A percentile compares a stretch with the other conserved stretches of the same genome.
phyloP scores from a whole-genome alignment of 2,888 invertebrate species.

The Hirtodrosophila trivittata region DNA sequence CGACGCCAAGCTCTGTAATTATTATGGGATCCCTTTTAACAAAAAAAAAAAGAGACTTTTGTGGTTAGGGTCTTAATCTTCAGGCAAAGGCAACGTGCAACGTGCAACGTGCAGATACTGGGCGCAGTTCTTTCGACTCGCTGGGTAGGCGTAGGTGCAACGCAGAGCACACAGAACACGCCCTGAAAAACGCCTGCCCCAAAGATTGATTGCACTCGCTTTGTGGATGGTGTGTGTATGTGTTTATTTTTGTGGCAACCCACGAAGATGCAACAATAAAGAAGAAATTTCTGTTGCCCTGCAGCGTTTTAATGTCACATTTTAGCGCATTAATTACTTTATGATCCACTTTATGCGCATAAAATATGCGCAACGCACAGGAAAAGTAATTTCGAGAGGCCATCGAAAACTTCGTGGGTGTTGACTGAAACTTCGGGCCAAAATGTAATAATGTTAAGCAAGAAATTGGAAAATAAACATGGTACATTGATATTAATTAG shows the following conservation, averaged over 20 bases:
- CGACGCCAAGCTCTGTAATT: conserved; percentile 57
- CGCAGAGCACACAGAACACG: conserved; percentile 77
- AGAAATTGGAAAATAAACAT: conserved; percentile 21
- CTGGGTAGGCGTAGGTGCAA: conserved; percentile 81
- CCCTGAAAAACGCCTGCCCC: conserved; percentile 65
- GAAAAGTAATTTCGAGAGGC: conserved; percentile 51
- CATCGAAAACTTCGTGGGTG: conserved; percentile 62
- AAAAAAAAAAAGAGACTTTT: too few species aligned
- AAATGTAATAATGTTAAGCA: conserved; percentile 23
- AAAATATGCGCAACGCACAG: conserved; percentile 63
- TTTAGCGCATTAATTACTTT: conserved; percentile 82
- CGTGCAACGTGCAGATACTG: conserved; percentile 18
- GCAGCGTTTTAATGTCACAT: conserved; percentile 80
- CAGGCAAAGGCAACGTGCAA: conserved; percentile 15
- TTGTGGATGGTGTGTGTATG: conserved; percentile 44
- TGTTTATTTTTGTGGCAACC: conserved; percentile 44
- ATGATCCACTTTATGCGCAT: conserved; percentile 77
- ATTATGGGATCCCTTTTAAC: conserved; percentile 47
- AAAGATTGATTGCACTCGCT: conserved; percentile 69
- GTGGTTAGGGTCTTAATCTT: conserved; percentile 73
- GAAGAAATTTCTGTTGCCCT: conserved; percentile 65
- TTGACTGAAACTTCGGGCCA: conserved; percentile 42
- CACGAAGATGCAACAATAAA: conserved; percentile 58
- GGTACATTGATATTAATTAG: conserved; percentile 69
- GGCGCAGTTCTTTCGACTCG: conserved; percentile 42